Conservation (phyloP, 1,140 invertebrate species). For the Hormaphis cornu region DNA sequence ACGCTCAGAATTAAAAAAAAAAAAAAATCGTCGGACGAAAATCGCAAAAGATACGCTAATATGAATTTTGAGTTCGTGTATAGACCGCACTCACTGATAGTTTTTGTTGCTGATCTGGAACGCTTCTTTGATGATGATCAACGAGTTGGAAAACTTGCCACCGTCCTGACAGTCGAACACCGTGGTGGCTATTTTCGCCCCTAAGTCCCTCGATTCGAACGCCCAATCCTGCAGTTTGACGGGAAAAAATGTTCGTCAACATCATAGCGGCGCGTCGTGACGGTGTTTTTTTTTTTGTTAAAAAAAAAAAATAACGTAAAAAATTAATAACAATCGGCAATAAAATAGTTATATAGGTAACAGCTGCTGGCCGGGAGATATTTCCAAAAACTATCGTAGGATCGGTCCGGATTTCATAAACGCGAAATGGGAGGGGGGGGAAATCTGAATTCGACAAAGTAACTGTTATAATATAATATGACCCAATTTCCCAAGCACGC, state of each 20-base stretch:
- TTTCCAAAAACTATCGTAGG: too few species aligned
- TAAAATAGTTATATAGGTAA: too few species aligned
- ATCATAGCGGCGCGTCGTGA: slow-evolving; percentile 30
- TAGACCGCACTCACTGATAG: slow-evolving; percentile 46
- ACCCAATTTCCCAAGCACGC: too few species aligned
- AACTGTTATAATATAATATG: too few species aligned
- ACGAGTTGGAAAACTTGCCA: slow-evolving; percentile 38
- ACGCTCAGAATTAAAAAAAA: too few species aligned
- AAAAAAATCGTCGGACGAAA: too few species aligned
- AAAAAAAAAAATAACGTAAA: slow-evolving; percentile 30
- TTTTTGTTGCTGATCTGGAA: slow-evolving; percentile 46
- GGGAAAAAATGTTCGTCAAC: not conserved
- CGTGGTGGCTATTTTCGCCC: slow-evolving; percentile 43
- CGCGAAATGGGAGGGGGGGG: too few species aligned
- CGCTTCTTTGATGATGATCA: slow-evolving; percentile 43
- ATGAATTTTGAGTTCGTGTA: not conserved
- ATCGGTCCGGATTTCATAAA: too few species aligned
- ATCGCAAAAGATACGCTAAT: too few species aligned
- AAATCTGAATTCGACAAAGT: too few species aligned
- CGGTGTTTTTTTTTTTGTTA: slow-evolving; percentile 26
- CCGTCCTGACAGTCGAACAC: slow-evolving; percentile 45
- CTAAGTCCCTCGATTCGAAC: slow-evolving; percentile 44
- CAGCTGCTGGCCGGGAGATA: too few species aligned
- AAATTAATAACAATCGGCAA: too few species aligned
- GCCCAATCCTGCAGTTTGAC: slow-evolving; percentile 41